Evolutionary conservation across 2,888 invertebrate genomes (phyloP).

Genomic region (Hartigia nigra): DNA sequence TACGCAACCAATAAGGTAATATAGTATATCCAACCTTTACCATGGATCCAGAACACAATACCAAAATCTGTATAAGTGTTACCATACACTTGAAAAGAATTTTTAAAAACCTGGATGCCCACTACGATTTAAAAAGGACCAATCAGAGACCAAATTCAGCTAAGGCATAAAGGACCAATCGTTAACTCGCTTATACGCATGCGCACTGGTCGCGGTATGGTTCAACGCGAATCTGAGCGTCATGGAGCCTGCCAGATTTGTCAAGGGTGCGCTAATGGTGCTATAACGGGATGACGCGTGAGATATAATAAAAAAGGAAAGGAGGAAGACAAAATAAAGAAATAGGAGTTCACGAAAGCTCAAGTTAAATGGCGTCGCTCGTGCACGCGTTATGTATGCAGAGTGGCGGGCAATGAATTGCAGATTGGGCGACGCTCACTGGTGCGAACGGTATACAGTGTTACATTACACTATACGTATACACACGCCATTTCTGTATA

Average conservation of each 20-base stretch:
- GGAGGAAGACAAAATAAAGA: neutral
- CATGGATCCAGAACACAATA: neutral
- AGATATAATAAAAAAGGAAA: neutral
- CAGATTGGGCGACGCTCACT: constrained; percentile 26
- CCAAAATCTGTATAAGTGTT: no score
- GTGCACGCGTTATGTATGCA: constrained; percentile 14
- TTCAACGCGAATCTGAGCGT: neutral
- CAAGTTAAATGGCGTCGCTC: neutral
- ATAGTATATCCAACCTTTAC: neutral
- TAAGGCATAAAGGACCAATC: neutral
- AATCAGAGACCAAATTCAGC: neutral
- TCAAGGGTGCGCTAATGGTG: neutral
- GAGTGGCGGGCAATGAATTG: constrained; percentile 29
- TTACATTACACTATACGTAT: constrained; percentile 25
- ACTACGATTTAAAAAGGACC: neutral
- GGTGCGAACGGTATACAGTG: constrained; percentile 29
- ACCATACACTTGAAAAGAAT: neutral
- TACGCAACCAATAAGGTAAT: neutral
- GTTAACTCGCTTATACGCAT: neutral
- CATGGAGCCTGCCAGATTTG: neutral
- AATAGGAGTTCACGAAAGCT: neutral
- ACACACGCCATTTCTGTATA: neutral
- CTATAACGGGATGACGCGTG: neutral
- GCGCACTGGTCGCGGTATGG: neutral
- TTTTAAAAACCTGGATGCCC: neutral